Evolutionary conservation across 2,888 invertebrate genomes (phyloP), one percentile per base, ranked within the genome.

Genomic region (Trachelus stipa): DNA sequence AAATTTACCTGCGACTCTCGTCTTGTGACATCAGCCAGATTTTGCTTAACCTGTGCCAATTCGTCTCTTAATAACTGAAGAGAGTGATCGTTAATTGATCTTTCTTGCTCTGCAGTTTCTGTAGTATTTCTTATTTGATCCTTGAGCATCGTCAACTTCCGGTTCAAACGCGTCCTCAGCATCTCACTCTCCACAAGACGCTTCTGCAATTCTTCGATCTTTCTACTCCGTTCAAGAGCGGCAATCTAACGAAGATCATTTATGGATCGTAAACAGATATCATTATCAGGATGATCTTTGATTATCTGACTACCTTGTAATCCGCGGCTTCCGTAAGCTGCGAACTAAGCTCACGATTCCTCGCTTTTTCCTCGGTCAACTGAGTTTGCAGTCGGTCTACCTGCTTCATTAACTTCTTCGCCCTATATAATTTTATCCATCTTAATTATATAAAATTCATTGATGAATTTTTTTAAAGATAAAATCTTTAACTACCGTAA

Each of bases 241-340:
- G 96, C 95, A 86, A 97, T 96, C 97, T 97, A 90, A 69, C 0
- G 34, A 71, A 33, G 71, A 15, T 71, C 23, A 71, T 56, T 56
- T 23, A 23, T 56, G 23, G 56, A 56, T 56, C 56, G 56, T 56
- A 15, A 56, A 56, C 23, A 23, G 56, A 56, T 56, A 23, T 23
- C 23, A 56, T 56, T 56, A 56, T 9, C 23, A 2, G 23, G 56
- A 56, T 56, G 23, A 56, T 23, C 56, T 56, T 56, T 56, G 2
- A 23, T 56, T 56, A 56, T 56, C 9, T 15, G 9, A 56, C 23
- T 90, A 95, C 97, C 94, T 97, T 97, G 89, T 96, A 96, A 88
- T 97, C 97, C 0, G 96, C 96, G 1, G 97, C 96, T 90, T 97
- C 97, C 0, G 96, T 95, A 12, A 97, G 92, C 89, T 97, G 97